Conservation (phyloP, 1,140 invertebrate genomes). For the Leguminivora glycinivorella region DNA sequence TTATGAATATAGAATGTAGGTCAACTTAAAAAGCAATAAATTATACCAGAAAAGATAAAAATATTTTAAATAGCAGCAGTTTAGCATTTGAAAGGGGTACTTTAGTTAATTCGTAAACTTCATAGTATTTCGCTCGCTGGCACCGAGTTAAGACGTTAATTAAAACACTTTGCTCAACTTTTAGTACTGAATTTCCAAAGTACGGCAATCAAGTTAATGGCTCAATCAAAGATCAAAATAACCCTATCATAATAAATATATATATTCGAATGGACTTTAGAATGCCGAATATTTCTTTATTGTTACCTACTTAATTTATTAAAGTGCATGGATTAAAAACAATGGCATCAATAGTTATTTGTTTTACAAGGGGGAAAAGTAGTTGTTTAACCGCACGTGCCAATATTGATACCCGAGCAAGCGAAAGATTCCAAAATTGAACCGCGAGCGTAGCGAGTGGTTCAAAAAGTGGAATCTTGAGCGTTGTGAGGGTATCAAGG, state of each 20-base stretch:
- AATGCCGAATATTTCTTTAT: conserved; percentile 37
- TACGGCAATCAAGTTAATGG: conserved; percentile 69
- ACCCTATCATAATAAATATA: conserved; percentile 60
- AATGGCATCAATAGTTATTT: too few relatives aligned
- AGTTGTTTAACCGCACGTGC: too few relatives aligned
- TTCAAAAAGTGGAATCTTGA: too few relatives aligned
- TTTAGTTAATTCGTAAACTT: conserved; percentile 74
- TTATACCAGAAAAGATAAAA: conserved; percentile 42
- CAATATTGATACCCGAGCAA: too few relatives aligned
- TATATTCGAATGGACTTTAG: conserved; percentile 47
- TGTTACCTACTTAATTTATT: neutral
- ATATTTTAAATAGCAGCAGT: conserved; percentile 57
- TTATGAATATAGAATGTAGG: neutral
- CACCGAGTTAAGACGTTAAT: conserved; percentile 71
- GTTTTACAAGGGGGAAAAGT: too few relatives aligned
- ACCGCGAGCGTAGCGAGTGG: too few relatives aligned
- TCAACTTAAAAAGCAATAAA: conserved; percentile 1
- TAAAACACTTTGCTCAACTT: conserved; percentile 74
- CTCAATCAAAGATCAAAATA: conserved; percentile 73
- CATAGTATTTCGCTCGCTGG: conserved; percentile 62
- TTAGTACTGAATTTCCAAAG: conserved; percentile 74
- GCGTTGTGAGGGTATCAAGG: too few relatives aligned
- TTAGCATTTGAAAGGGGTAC: conserved; percentile 60
- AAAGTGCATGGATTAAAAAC: too few relatives aligned
- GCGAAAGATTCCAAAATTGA: too few relatives aligned